These are phyloP conservation scores for Drosophila mimica DNA, from an alignment of 2,888 invertebrate genomes.

Conservation along the genomic window DNA sequence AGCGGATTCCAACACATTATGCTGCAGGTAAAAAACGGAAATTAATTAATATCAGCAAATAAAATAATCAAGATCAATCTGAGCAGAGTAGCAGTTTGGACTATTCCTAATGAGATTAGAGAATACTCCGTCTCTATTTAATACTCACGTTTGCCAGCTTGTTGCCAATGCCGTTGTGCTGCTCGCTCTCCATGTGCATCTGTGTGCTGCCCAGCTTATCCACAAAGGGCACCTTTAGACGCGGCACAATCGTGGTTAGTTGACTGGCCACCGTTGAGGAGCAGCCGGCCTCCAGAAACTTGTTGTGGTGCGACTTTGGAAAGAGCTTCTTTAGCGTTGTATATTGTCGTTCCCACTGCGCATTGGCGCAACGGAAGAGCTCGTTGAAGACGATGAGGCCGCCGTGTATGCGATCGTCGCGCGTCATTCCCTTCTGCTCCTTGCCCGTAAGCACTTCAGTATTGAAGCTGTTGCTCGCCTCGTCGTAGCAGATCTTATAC, in stretches of 20 bases:
- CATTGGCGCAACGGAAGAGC: slow-evolving; percentile 94
- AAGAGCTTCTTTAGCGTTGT: slow-evolving; percentile 89
- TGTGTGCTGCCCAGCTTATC: slow-evolving; percentile 82
- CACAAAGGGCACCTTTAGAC: slow-evolving; percentile 85
- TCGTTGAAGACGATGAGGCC: slow-evolving; percentile 97
- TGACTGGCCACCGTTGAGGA: slow-evolving; percentile 62
- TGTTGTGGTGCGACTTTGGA: slow-evolving; percentile 80
- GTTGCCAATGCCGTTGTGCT: slow-evolving; percentile 65
- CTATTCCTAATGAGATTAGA: neutral
- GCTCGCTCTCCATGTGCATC: slow-evolving; percentile 79
- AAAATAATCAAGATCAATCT: neutral
- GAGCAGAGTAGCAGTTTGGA: neutral
- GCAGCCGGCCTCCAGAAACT: slow-evolving; percentile 64
- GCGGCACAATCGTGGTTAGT: slow-evolving; percentile 83
- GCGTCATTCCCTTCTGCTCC: slow-evolving; percentile 90
- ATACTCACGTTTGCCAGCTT: slow-evolving; percentile 75
- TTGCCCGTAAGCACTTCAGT: slow-evolving; percentile 87
- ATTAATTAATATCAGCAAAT: neutral
- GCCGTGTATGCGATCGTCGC: slow-evolving; percentile 97
- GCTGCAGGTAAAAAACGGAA: slow-evolving; percentile 43
- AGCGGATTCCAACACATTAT: slow-evolving; percentile 92
- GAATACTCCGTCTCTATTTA: neutral
- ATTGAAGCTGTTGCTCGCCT: slow-evolving; percentile 91
- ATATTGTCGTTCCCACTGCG: slow-evolving; percentile 93
- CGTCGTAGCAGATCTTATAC: slow-evolving; percentile 97